A percentile compares a stretch with the other conserved stretches of the same genome.
Conservation (phyloP, 2,113 vertebrate genomes). For the Sinocyclocheilus grahami region DNA sequence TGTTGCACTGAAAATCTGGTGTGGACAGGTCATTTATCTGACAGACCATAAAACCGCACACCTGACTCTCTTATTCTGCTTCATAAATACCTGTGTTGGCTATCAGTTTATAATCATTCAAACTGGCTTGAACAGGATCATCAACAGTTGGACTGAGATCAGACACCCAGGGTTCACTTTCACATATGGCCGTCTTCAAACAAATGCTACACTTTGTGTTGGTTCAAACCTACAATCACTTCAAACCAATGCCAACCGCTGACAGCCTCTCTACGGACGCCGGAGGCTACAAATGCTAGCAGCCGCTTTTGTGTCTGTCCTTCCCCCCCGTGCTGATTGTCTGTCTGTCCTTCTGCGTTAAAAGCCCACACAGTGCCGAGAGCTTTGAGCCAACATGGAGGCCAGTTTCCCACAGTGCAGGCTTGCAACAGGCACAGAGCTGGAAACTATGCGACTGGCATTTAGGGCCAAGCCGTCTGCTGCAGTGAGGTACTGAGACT, state of each 20-base stretch:
- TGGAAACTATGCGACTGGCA: slow-evolving; percentile 74
- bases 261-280: slow-evolving; percentile 71
- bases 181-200: slow-evolving; percentile 72
- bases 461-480: slow-evolving; percentile 75
- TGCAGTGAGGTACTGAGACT: slow-evolving; percentile 77
- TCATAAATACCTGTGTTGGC: slow-evolving; percentile 61
- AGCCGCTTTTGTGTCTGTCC: slow-evolving; percentile 66
- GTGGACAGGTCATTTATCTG: not conserved
- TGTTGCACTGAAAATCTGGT: not conserved
- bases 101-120: slow-evolving; percentile 14
- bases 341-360: slow-evolving; percentile 79
- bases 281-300: slow-evolving; percentile 68
- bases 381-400: slow-evolving; percentile 77
- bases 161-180: slow-evolving; percentile 37
- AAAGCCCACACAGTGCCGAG: slow-evolving; percentile 72
- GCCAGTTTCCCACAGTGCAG: slow-evolving; percentile 63
- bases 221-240: slow-evolving; percentile 67
- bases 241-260: slow-evolving; percentile 63
- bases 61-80: slow-evolving; percentile 31
- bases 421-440: slow-evolving; percentile 71
- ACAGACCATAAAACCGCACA: slow-evolving; percentile 42
- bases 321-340: slow-evolving; percentile 71
- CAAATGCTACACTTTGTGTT: slow-evolving; percentile 80
- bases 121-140: slow-evolving; percentile 22
- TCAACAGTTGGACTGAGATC: slow-evolving; percentile 42